Conservation (phyloP, 2,888 invertebrate species). For the Zelleria hepariella region DNA sequence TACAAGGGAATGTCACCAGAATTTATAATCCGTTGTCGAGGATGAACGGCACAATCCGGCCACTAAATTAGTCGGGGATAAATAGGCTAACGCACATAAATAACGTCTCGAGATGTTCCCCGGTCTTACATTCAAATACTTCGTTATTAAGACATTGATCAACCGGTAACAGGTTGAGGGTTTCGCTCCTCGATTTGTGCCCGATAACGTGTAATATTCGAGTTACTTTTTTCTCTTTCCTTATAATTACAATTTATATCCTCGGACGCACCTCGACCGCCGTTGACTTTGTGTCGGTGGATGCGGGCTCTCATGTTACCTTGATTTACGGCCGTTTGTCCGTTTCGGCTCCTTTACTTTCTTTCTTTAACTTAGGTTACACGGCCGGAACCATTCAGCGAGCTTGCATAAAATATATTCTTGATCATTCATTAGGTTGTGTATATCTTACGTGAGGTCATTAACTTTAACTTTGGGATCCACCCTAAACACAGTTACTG, state of each 20-base stretch:
- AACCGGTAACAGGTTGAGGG: conserved; percentile 28
- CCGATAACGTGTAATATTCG: conserved; percentile 26
- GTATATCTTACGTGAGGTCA: not conserved
- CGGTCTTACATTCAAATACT: conserved; percentile 28
- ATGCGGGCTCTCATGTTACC: conserved; percentile 17
- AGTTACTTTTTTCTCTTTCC: conserved; percentile 22
- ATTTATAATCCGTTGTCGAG: conserved; percentile 31
- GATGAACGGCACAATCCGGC: conserved; percentile 33
- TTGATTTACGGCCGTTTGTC: conserved; percentile 19
- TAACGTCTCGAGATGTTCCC: conserved; percentile 20
- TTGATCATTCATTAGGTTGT: not conserved
- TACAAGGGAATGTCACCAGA: conserved; percentile 33
- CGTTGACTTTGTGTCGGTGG: conserved; percentile 20
- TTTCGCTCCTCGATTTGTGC: conserved; percentile 27
- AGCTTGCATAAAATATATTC: not conserved
- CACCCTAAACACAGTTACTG: too few species aligned
- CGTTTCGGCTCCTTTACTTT: conserved; percentile 3
- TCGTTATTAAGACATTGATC: conserved; percentile 45
- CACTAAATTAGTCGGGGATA: conserved; percentile 39
- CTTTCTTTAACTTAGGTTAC: conserved; percentile 3
- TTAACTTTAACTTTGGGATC: too few species aligned
- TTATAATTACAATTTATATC: conserved; percentile 44
- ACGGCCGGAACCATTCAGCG: not conserved
- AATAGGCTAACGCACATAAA: conserved; percentile 31
- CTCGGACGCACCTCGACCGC: conserved; percentile 21